Conservation (phyloP, 92 coral and sea anemone genomes). For the Palythoa grandis region DNA sequence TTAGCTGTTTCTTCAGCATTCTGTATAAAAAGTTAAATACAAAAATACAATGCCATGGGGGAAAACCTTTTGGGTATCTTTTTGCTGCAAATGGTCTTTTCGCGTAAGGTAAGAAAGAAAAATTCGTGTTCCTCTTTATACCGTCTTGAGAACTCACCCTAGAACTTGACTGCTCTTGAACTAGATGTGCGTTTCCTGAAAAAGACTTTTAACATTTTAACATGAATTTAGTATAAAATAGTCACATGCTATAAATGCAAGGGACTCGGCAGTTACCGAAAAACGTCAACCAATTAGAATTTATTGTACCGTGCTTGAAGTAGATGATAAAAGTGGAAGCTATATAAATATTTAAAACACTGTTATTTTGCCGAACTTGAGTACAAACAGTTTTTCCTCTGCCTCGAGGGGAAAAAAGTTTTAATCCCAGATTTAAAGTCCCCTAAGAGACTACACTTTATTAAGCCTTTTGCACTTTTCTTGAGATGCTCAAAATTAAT, state of each 20-base stretch:
- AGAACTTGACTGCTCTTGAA: no score
- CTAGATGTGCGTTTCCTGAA: no score
- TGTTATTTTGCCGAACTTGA: background rate
- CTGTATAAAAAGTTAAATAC: background rate
- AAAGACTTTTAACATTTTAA: no score
- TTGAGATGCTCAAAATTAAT: background rate
- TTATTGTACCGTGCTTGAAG: background rate
- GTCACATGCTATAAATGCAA: background rate
- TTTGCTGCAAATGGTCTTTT: background rate
- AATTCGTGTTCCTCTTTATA: background rate
- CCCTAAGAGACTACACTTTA: no score
- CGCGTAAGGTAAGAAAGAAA: background rate
- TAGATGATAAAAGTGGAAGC: background rate
- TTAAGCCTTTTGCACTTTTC: background rate
- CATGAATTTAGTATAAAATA: background rate
- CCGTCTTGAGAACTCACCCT: background rate
- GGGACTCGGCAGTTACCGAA: background rate
- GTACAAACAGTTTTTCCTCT: background rate
- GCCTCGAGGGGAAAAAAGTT: background rate
- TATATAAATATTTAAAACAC: background rate
- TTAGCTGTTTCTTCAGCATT: background rate
- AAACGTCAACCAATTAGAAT: constrained; percentile 26
- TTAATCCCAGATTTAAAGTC: background rate
- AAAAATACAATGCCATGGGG: background rate
- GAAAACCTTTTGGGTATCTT: background rate